Conservation (phyloP, 2,113 vertebrate genomes). For the Callithrix jacchus region DNA sequence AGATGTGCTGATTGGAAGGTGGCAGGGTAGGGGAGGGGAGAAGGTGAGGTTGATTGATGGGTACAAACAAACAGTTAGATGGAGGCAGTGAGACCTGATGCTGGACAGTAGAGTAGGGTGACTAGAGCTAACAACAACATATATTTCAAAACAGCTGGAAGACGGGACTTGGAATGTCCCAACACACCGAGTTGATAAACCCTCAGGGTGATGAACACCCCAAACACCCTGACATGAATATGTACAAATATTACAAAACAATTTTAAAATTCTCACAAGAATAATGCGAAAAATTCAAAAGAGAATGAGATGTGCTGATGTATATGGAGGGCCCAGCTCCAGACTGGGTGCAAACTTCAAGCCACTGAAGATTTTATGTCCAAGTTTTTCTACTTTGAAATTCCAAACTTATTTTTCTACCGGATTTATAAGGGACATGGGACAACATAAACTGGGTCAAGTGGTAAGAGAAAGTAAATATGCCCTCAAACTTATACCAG, state of each 20-base stretch:
- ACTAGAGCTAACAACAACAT: neutral
- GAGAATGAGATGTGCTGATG: neutral
- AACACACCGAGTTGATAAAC: too few relatives aligned
- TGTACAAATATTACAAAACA: neutral
- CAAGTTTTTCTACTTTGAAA: neutral
- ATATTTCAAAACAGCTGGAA: neutral
- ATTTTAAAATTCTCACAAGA: neutral
- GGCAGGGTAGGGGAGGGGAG: neutral
- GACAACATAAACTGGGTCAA: neutral
- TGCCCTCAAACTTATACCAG: neutral
- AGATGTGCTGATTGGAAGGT: neutral
- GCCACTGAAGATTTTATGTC: neutral
- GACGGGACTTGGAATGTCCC: neutral
- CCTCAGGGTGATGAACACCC: neutral
- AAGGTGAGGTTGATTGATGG: neutral
- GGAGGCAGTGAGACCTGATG: neutral
- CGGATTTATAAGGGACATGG: neutral
- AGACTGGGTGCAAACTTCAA: rapidly evolving
- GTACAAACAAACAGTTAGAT: neutral
- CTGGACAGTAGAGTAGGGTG: neutral
- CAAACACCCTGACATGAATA: neutral
- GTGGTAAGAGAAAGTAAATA: neutral
- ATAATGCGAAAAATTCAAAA: neutral
- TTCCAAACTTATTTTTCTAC: neutral
- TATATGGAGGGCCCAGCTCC: neutral